Evolutionary conservation across 2,113 vertebrate species (phyloP), one percentile per base, ranked within the genome.

Genomic region (Arizona elegans): DNA sequence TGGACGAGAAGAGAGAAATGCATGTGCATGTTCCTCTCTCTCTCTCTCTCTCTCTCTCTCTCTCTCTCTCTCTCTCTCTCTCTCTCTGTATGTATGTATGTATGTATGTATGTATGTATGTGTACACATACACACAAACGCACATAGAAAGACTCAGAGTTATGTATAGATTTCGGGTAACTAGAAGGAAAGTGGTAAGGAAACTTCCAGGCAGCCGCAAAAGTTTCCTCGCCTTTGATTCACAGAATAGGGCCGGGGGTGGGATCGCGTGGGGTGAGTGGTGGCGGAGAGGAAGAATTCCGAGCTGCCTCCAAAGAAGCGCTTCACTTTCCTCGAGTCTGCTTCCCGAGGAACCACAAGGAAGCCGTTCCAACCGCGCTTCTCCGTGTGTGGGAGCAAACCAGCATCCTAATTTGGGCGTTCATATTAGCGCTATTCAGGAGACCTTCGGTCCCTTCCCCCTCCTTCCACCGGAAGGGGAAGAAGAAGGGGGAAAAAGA

Each of bases 341-440:
- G 59, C 58, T 52, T 52, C 65, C 23, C 12, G n/a, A n/a, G 88
- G 33, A 94, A 86, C 92, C 95, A 86, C 88, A 81, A 43, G 54
- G 94, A 81, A 88, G 85, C 87, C 89, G 92, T 89, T 33, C 33
- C 12, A 10, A 89, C 43, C 53, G 70, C 70, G 65, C 47, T 5
- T 50, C 62, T 29, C 29, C 1, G 8, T 75, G 47, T 47, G 62
- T 92, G 86, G 88, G 26, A 89, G 54, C 0, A 7, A 47, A 29
- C 43, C 55, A 91, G 89, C 94, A 90, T 86, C 53, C 94, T 47
- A 38, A 23, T 8, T 19, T 91, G 86, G 58, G 11, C 90, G 94
- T 95, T 96, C 95, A 95, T 95, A 95, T 95, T 95, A 96, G 96
- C 65, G 91, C 92, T 95, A 91, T 94, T 94, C 93, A 94, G 92